These are phyloP conservation scores for Chymomyza costata DNA, from an alignment of 1,140 invertebrate genomes.

Conservation along the genomic window DNA sequence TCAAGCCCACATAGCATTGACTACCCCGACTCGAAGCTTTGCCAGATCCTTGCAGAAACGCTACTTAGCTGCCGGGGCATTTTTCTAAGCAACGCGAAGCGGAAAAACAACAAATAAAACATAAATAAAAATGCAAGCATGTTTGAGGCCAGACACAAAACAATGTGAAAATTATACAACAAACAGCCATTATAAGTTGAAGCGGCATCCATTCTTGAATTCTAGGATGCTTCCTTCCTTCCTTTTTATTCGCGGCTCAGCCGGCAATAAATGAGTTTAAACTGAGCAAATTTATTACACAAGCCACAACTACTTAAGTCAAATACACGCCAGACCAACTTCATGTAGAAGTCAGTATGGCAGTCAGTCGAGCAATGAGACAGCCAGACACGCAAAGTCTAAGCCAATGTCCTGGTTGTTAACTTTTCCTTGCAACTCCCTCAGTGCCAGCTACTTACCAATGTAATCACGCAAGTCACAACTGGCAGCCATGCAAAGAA, in stretches of 20 bases:
- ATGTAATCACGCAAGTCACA: conserved; percentile 55
- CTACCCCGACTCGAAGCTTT: not conserved
- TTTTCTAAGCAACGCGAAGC: conserved; percentile 31
- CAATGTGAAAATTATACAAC: conserved; percentile 72
- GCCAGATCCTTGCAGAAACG: not conserved
- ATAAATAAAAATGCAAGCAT: conserved; percentile 47
- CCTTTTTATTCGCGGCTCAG: conserved; percentile 22
- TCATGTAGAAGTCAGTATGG: not conserved
- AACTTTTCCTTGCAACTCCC: conserved; percentile 25
- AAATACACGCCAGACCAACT: conserved; percentile 6
- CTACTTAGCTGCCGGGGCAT: conserved; percentile 4
- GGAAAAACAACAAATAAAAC: conserved; percentile 51
- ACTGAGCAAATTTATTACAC: conserved; percentile 69
- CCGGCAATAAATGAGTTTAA: conserved; percentile 68
- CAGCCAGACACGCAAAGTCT: conserved; percentile 42
- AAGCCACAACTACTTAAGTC: conserved; percentile 66
- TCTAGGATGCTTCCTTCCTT: conserved; percentile 36
- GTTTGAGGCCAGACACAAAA: conserved; percentile 42
- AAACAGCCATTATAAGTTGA: conserved; percentile 62
- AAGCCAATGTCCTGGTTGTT: conserved; percentile 34
- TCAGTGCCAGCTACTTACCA: conserved; percentile 44
- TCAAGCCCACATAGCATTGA: no score
- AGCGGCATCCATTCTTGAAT: conserved; percentile 5
- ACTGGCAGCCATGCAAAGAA: conserved; percentile 1
- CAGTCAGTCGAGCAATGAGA: not conserved